Evolutionary conservation across 53 echinoderm and acorn worm genomes (phyloP).

Genomic region (Actinopyga echinites): DNA sequence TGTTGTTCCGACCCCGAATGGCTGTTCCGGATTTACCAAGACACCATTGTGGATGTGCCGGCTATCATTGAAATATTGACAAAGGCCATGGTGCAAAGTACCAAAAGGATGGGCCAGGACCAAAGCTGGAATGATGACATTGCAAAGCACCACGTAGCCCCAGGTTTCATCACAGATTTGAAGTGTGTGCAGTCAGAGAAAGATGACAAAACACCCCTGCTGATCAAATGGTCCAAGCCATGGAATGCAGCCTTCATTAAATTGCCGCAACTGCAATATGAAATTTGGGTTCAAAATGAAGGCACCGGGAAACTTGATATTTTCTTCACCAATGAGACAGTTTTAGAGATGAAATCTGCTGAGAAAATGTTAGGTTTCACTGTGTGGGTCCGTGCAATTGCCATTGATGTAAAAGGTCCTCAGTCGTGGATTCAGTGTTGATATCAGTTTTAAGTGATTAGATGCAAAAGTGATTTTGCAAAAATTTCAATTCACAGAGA

Average conservation of each 20-base stretch:
- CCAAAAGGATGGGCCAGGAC: neutral
- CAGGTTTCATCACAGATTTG: neutral
- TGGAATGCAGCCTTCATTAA: conserved; percentile 69
- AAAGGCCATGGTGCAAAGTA: conserved; percentile 1
- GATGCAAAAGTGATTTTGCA: too few species aligned
- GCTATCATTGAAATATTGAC: conserved; percentile 49
- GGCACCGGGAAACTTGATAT: neutral
- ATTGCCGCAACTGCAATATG: conserved; percentile 54
- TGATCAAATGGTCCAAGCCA: conserved; percentile 71
- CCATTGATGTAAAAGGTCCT: conserved; percentile 4
- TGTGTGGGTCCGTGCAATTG: conserved; percentile 2
- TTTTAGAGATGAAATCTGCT: neutral
- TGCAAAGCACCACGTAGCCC: neutral
- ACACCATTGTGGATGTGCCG: conserved; percentile 73
- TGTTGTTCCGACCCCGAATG: conserved; percentile 91
- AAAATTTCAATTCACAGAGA: too few species aligned
- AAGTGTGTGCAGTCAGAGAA: neutral
- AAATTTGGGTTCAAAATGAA: conserved; percentile 73
- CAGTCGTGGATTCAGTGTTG: neutral
- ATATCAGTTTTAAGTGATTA: too few species aligned
- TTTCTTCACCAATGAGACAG: neutral
- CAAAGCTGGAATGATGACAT: neutral
- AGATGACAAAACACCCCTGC: conserved; percentile 3
- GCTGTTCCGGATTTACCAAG: conserved; percentile 94
- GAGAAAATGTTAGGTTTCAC: neutral